phyloP scores from a whole-genome alignment of 2,888 invertebrate genomes.

The Folsomia manolachei region DNA sequence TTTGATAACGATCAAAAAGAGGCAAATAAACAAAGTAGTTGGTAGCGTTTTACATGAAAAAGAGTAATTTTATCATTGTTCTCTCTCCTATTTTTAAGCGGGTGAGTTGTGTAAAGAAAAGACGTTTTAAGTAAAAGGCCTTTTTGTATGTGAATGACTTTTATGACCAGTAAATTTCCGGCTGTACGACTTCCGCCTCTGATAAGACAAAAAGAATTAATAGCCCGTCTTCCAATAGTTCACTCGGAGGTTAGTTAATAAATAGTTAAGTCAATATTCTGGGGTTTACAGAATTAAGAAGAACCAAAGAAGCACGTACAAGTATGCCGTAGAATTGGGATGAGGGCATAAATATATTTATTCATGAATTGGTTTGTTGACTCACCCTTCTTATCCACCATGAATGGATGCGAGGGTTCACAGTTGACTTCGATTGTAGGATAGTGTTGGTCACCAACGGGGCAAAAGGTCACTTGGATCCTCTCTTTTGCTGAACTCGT shows the following conservation, averaged over 20 bases:
- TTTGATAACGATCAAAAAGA: neutral
- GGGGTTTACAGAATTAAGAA: too few species aligned
- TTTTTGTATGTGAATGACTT: neutral
- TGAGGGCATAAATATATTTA: too few species aligned
- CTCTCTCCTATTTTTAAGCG: neutral
- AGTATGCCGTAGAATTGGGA: too few species aligned
- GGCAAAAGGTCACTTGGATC: constrained; percentile 50
- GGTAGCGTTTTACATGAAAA: neutral
- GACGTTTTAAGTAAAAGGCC: neutral
- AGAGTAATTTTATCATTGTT: neutral
- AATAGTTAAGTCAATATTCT: too few species aligned
- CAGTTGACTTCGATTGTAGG: constrained; percentile 50
- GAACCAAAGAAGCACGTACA: too few species aligned
- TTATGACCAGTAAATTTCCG: neutral
- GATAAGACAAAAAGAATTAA: neutral
- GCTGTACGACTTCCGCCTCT: neutral
- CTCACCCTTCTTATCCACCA: constrained; percentile 50
- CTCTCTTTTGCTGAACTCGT: constrained; percentile 50
- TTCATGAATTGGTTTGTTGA: neutral
- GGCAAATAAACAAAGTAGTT: neutral
- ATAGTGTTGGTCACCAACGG: constrained; percentile 49
- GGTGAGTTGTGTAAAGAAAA: neutral
- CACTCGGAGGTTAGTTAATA: neutral
- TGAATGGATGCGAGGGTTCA: constrained; percentile 50
- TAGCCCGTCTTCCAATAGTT: neutral